A percentile compares a stretch with the other conserved stretches of the same genome.
Conservation (phyloP, 1,140 invertebrate species). For the Campoletis sonorensis region DNA sequence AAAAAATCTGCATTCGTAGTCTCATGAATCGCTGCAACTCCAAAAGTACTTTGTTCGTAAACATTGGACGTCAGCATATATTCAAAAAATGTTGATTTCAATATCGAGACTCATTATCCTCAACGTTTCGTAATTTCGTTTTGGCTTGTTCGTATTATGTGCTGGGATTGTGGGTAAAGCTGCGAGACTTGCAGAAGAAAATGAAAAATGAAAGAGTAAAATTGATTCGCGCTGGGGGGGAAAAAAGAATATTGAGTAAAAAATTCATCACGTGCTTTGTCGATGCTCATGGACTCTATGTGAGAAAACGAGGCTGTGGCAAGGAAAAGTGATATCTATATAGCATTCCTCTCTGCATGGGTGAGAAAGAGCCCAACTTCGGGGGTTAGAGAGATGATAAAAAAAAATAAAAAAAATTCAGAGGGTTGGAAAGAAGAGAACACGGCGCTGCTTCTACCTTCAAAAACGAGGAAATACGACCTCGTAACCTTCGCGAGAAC, state of each 20-base stretch:
- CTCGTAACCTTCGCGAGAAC: constrained; percentile 26
- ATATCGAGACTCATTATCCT: too few species aligned
- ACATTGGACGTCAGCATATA: too few species aligned
- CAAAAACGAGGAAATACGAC: constrained; percentile 1
- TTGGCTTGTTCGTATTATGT: too few species aligned
- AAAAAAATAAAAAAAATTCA: not conserved
- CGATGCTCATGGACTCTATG: not conserved
- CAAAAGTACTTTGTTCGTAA: too few species aligned
- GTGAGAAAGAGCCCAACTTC: not conserved
- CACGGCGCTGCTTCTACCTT: not conserved
- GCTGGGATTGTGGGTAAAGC: too few species aligned
- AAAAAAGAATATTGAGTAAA: not conserved
- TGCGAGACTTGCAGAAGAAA: not conserved
- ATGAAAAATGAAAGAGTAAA: constrained; percentile 3
- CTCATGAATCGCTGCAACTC: too few species aligned
- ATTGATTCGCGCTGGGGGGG: not conserved
- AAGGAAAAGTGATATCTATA: not conserved
- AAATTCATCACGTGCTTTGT: not conserved
- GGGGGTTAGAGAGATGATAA: not conserved
- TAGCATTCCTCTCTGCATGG: not conserved
- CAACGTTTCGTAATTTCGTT: too few species aligned
- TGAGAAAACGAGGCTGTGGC: constrained; percentile 7
- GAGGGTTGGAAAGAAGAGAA: not conserved
- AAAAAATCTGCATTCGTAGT: too few species aligned
- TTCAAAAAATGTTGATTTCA: too few species aligned